These are phyloP conservation scores for Cerceris ruficornis DNA, from an alignment of 2,888 invertebrate genomes.

Conservation along the genomic window DNA sequence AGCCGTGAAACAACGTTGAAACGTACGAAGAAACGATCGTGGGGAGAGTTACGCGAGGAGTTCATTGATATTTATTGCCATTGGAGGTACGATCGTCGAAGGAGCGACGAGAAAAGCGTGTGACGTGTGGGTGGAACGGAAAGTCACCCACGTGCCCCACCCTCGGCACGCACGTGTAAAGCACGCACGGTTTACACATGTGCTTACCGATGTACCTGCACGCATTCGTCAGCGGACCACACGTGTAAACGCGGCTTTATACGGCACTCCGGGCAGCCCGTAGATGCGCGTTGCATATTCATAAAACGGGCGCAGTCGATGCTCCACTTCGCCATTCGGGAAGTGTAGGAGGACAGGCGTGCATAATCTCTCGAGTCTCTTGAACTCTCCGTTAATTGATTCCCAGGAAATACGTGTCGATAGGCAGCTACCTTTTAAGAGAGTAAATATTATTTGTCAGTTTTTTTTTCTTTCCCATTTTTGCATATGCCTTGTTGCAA, in stretches of 20 bases:
- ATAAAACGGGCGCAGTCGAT: constrained; percentile 60
- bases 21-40: constrained; percentile 19
- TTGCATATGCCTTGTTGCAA: not conserved
- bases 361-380: constrained; percentile 65
- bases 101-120: constrained; percentile 38
- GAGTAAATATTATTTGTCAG: not conserved
- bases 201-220: constrained; percentile 62
- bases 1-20: not conserved
- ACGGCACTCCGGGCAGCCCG: constrained; percentile 46
- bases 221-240: constrained; percentile 61
- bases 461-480: not conserved
- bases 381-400: constrained; percentile 61
- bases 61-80: constrained; percentile 58
- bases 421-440: constrained; percentile 9
- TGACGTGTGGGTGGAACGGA: constrained; percentile 72
- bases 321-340: constrained; percentile 69
- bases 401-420: constrained; percentile 37
- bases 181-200: constrained; percentile 58
- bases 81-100: constrained; percentile 44
- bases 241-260: constrained; percentile 56
- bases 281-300: constrained; percentile 72
- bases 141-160: constrained; percentile 76
- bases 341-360: constrained; percentile 76
- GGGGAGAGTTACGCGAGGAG: constrained; percentile 40
- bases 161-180: constrained; percentile 61